Base-by-base conservation (phyloP, 1,140 invertebrate genomes). In the Drosophila punjabiensis region DNA sequence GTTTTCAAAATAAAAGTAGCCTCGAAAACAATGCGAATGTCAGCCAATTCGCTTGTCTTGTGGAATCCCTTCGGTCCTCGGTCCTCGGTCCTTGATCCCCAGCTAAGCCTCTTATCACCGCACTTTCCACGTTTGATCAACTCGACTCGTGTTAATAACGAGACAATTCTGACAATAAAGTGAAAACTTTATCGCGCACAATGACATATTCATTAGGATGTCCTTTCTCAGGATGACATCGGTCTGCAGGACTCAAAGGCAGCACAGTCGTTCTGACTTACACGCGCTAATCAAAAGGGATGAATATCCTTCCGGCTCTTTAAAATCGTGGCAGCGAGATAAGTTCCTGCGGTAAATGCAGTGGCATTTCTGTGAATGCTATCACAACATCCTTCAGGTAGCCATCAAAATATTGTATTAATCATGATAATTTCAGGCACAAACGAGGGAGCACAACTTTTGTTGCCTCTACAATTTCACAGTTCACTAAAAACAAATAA, bases 141-240 rank as follows among this genome's bases (percentile, higher is more conserved):
- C 76, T 55, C 43, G 39, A 67, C 64, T 77, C 56, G 76, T 76
- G 74, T 76, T 77, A 76, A 77, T 77, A 77, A 77, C 76, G 64
- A 76, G 63, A 78, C 76, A 78, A 61, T 77, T 78, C 74, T 62
- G 76, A 78, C 76, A 78, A 78, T 78, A 78, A 78, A 78, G 75
- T 78, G 64, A 77, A 78, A 77, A 77, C 65, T 77, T 78, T 78
- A 78, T 78, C 74, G 76, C 58, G 74, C 64, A 68, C 73, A 58
- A 48, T 78, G 76, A 78, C 76, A 78, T 78, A 77, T 78, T 78
- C 76, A 78, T 78, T 78, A 68, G 73, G 64, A 67, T 77, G 76
- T 78, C 76, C 74, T 78, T 78, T 78, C 56, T 78, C 76, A 78
- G 64, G 58, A 77, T 78, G 76, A 78, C 76, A 69, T 69, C 76